Base-by-base conservation (phyloP, 2,888 invertebrate genomes). In the Malacosoma neustria region DNA sequence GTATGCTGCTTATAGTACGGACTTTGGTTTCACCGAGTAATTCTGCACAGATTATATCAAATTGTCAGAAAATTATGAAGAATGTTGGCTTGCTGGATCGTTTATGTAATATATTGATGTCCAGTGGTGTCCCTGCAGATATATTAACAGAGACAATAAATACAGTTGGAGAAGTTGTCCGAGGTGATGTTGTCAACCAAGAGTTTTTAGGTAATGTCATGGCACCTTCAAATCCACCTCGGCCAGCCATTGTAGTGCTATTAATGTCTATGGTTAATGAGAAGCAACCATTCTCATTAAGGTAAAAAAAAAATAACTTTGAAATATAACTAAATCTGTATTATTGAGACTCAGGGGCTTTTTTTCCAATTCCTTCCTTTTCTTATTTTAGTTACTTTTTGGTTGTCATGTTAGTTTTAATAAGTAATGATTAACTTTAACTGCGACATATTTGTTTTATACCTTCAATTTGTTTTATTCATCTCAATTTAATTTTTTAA, bases 181-280 rank as follows among this genome's bases (percentile, higher is more conserved):
- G 98, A 42, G 99, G 98, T 0, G 95, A 95, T 66, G 87, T 90
- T 15, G 89, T 89, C 7, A 99, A 98, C 74, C 99, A 99, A 79
- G 95, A 97, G 55, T 96, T 93, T 62, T 90, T 99, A 52, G 93
- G 95, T 0, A 89, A 91, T 35, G 95, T 98, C 2, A 91, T 94
- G 88, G 98, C 97, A 11, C 98, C 98, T 0, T 95, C 96, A 1
- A 94, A 90, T 53, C 98, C 98, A 3, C 97, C 98, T 2, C 90
- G 98, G 38, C 96, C 98, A 0, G 97, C 97, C 0, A 92, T 99
- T 36, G 95, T 99, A 0, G 95, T 99, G 32, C 87, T 99, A 4
- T 81, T 99, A 5, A 96, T 98, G 95, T 98, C 98, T 0, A 98
- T 99, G 97, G 96, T 97, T 4, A 98, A 98, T 70, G 99, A 99